Conservation (phyloP, 2,888 invertebrate species). For the Metalampra italica region DNA sequence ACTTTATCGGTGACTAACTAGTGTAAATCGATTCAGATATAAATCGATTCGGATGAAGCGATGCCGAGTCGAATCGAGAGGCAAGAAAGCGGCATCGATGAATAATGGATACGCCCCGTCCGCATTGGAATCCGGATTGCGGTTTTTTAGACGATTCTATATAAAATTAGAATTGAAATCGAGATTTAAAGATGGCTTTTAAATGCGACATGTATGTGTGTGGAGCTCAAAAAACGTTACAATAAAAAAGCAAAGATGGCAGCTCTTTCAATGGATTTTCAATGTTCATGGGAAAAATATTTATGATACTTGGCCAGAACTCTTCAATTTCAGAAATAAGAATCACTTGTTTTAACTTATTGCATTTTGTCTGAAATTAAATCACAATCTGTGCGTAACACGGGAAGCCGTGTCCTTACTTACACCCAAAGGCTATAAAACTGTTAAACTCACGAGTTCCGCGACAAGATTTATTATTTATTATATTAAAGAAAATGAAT, state of each 20-base stretch:
- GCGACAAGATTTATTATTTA: constrained; percentile 47
- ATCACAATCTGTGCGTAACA: constrained; percentile 17
- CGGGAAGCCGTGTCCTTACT: constrained; percentile 38
- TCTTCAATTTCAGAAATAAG: too few relatives aligned
- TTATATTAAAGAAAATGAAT: constrained; percentile 44
- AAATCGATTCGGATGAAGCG: constrained; percentile 11
- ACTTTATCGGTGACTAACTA: constrained; percentile 45
- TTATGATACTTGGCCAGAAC: too few relatives aligned
- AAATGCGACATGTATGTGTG: neutral
- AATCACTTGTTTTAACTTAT: too few relatives aligned
- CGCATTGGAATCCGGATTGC: constrained; percentile 29
- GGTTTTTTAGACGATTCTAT: constrained; percentile 27
- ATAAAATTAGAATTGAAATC: constrained; percentile 9
- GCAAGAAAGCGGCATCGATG: constrained; percentile 45
- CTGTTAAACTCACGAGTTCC: constrained; percentile 36
- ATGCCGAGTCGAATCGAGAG: constrained; percentile 13
- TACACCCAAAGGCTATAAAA: constrained; percentile 17
- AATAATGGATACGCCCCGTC: constrained; percentile 42
- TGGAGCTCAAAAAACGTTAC: neutral
- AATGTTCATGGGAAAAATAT: too few relatives aligned
- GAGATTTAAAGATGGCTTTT: neutral
- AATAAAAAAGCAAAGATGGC: too few relatives aligned
- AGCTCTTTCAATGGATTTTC: too few relatives aligned
- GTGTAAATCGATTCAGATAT: constrained; percentile 26
- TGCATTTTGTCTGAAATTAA: too few relatives aligned